Evolutionary conservation across 2,888 invertebrate genomes (phyloP).

Genomic region (Taphrorychus bicolor): DNA sequence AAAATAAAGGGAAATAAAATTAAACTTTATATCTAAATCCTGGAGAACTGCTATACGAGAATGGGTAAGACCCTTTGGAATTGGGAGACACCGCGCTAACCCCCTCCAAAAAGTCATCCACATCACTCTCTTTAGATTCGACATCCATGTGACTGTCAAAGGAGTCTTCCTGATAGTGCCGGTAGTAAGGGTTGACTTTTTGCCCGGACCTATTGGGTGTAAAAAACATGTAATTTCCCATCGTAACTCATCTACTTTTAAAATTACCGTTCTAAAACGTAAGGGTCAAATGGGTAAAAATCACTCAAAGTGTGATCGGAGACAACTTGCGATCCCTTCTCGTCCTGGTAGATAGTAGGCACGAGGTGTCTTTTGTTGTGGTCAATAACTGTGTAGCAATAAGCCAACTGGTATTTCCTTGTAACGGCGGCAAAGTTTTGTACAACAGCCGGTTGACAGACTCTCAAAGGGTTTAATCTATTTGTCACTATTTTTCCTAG

Average conservation of each 20-base stretch:
- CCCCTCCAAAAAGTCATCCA: conserved; percentile 52
- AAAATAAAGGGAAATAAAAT: background rate
- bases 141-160: conserved; percentile 44
- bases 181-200: conserved; percentile 61
- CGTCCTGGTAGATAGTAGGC: conserved; percentile 65
- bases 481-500: conserved; percentile 86
- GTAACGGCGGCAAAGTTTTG: conserved; percentile 84
- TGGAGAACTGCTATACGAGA: conserved; percentile 60
- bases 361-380: conserved; percentile 74
- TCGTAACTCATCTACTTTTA: no score
- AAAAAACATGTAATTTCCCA: no score
- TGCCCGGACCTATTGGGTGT: conserved; percentile 45
- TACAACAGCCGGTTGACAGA: conserved; percentile 79
- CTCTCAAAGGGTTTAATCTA: conserved; percentile 85
- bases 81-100: conserved; percentile 43
- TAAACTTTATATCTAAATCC: conserved; percentile 57
- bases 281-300: conserved; percentile 94
- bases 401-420: conserved; percentile 85
- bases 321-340: conserved; percentile 55
- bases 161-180: conserved; percentile 61
- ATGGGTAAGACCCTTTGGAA: conserved; percentile 47
- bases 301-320: conserved; percentile 62
- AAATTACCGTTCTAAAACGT: conserved; percentile 70
- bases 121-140: conserved; percentile 47
- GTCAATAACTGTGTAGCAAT: conserved; percentile 90